Percentiles rank a stretch among this genome's conserved stretches.
Evolutionary conservation across 1,140 invertebrate genomes (phyloP).

Genomic region (Batillaria attramentaria): DNA sequence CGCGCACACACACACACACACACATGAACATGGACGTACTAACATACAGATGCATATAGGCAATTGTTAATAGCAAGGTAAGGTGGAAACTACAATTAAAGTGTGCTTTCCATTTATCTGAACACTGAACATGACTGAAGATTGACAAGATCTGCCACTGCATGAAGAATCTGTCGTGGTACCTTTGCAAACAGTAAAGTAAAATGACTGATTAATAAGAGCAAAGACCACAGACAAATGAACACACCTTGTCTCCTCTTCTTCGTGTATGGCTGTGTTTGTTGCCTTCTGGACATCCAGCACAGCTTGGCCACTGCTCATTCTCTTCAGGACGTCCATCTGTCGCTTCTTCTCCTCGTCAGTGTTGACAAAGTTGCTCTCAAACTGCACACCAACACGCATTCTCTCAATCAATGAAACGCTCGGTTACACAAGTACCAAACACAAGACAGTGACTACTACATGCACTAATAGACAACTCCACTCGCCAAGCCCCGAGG

Average conservation of each 20-base stretch:
- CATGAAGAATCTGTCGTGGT: neutral
- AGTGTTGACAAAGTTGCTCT: neutral
- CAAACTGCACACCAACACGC: constrained; percentile 16
- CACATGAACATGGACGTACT: too few relatives aligned
- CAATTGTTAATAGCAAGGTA: neutral
- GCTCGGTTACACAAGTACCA: too few relatives aligned
- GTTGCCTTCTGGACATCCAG: constrained; percentile 11
- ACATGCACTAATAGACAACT: too few relatives aligned
- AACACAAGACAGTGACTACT: too few relatives aligned
- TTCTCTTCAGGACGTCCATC: neutral
- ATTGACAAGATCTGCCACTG: neutral
- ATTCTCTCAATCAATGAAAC: too few relatives aligned
- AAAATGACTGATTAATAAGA: neutral
- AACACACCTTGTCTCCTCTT: neutral
- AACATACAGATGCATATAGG: too few relatives aligned
- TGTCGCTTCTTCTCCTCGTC: neutral
- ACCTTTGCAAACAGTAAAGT: neutral
- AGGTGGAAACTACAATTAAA: neutral
- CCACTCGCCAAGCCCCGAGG: too few relatives aligned
- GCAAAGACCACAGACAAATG: too few relatives aligned
- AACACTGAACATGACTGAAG: neutral
- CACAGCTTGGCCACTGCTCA: neutral
- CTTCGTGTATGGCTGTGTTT: neutral
- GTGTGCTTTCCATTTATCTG: too few relatives aligned
- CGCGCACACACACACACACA: neutral